phyloP scores from a whole-genome alignment of 2,113 vertebrate genomes.

The Stercorarius parasiticus region DNA sequence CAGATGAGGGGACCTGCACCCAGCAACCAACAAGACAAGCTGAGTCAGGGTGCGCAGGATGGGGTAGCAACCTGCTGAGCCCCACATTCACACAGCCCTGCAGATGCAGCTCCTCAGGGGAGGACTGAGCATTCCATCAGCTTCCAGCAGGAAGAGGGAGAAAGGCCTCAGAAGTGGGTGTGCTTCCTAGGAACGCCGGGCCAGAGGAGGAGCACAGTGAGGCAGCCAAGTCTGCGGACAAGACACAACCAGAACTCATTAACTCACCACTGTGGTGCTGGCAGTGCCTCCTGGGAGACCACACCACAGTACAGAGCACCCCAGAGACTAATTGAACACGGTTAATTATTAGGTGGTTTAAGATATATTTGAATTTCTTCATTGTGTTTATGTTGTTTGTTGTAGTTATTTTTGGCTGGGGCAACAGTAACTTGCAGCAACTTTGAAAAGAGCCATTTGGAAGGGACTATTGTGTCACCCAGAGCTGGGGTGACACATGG shows the following conservation, averaged over 20 bases:
- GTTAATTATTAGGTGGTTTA: slow-evolving; percentile 26
- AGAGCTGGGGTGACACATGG: background rate
- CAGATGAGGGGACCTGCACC: background rate
- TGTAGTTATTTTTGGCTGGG: background rate
- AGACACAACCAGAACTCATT: slow-evolving; percentile 39
- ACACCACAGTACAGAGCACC: slow-evolving; percentile 40
- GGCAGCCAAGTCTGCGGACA: background rate
- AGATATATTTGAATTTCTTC: slow-evolving; percentile 27
- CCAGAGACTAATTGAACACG: background rate
- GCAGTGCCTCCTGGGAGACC: slow-evolving; percentile 35
- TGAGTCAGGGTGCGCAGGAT: accelerated
- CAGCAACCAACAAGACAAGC: background rate
- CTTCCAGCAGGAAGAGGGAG: slow-evolving; percentile 10
- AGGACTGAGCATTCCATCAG: background rate
- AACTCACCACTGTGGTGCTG: background rate
- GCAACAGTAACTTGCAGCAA: background rate
- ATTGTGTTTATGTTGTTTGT: background rate
- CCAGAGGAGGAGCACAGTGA: background rate
- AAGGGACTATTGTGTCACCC: background rate
- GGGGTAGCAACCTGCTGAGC: background rate
- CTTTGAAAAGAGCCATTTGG: background rate
- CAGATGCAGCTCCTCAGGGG: background rate
- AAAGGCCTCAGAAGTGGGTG: background rate
- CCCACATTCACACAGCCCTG: background rate
- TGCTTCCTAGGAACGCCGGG: background rate